Conservation (phyloP, 2,113 vertebrate genomes). For the Megaleporinus macrocephalus region DNA sequence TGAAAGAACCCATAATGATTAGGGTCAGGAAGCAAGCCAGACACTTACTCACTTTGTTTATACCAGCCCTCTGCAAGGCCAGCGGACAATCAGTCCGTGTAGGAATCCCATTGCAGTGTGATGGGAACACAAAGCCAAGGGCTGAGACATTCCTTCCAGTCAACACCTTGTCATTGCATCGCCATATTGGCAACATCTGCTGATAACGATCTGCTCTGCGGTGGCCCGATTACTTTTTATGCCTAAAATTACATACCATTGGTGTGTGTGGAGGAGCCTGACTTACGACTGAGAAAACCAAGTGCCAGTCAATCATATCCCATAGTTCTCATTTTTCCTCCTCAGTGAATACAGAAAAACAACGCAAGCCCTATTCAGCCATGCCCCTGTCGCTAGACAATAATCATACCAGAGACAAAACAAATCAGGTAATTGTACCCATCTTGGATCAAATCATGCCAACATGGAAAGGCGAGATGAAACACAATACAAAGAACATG, state of each 20-base stretch:
- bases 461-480: conserved; percentile 11
- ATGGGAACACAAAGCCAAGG: conserved; percentile 55
- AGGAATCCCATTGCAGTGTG: conserved; percentile 52
- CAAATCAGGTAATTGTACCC: conserved; percentile 22
- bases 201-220: conserved; percentile 60
- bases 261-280: conserved; percentile 10
- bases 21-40: conserved; percentile 29
- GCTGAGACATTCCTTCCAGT: conserved; percentile 65
- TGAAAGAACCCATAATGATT: not conserved
- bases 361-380: conserved; percentile 20
- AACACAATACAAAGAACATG: conserved; percentile 15
- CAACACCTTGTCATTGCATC: conserved; percentile 63
- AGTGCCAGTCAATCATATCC: not conserved
- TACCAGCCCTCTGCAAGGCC: conserved; percentile 30
- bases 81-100: conserved; percentile 39
- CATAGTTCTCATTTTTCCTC: conserved; percentile 25
- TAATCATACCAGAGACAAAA: conserved; percentile 34
- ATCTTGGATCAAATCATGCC: conserved; percentile 17
- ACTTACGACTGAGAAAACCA: conserved; percentile 29
- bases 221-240: conserved; percentile 42
- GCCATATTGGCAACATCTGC: conserved; percentile 67
- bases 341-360: conserved; percentile 1
- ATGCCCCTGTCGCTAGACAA: not conserved
- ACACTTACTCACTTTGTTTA: conserved; percentile 50
- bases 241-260: conserved; percentile 40